A percentile compares a stretch with the other conserved stretches of the same genome.
Conservation (phyloP, 1,140 invertebrate species). For the Pygmarrhopalites habei region DNA sequence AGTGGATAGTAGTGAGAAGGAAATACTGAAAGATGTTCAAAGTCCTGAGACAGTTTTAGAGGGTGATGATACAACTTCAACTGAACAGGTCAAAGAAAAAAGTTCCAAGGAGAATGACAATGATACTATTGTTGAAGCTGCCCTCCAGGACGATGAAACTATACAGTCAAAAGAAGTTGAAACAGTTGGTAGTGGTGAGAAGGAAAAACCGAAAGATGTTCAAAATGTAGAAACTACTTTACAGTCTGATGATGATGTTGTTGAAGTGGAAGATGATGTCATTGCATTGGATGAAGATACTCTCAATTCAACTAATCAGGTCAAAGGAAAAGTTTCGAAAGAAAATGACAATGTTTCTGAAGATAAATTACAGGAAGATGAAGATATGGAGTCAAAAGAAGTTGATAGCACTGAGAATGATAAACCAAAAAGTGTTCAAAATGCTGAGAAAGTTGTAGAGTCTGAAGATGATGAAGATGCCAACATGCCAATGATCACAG, state of each 20-base stretch:
- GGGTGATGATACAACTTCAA: slow-evolving; percentile 15
- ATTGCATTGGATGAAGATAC: slow-evolving; percentile 20
- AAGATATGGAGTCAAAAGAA: slow-evolving; percentile 7
- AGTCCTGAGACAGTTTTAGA: slow-evolving; percentile 23
- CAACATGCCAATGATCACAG: slow-evolving; percentile 21
- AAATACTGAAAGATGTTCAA: slow-evolving; percentile 26
- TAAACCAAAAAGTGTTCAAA: slow-evolving; percentile 40
- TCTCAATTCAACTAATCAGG: background rate
- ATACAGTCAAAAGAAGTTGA: too few relatives aligned
- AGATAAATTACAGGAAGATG: slow-evolving; percentile 20
- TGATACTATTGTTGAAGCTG: background rate
- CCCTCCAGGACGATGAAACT: too few relatives aligned
- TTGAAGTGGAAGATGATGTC: slow-evolving; percentile 1
- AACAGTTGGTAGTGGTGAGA: background rate
- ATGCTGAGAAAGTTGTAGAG: slow-evolving; percentile 15
- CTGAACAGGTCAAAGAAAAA: background rate
- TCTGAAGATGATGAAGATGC: slow-evolving; percentile 28
- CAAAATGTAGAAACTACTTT: background rate
- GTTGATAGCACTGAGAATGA: slow-evolving; percentile 6
- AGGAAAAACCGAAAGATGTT: background rate
- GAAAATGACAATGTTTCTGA: slow-evolving; percentile 24
- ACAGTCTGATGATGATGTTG: slow-evolving; percentile 3
- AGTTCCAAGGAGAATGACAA: background rate
- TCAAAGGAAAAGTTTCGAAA: slow-evolving; percentile 15
- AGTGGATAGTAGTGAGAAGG: slow-evolving; percentile 10